These are phyloP conservation scores for Phodopus roborovskii DNA, from an alignment of 2,113 vertebrate genomes.

Conservation along the genomic window DNA sequence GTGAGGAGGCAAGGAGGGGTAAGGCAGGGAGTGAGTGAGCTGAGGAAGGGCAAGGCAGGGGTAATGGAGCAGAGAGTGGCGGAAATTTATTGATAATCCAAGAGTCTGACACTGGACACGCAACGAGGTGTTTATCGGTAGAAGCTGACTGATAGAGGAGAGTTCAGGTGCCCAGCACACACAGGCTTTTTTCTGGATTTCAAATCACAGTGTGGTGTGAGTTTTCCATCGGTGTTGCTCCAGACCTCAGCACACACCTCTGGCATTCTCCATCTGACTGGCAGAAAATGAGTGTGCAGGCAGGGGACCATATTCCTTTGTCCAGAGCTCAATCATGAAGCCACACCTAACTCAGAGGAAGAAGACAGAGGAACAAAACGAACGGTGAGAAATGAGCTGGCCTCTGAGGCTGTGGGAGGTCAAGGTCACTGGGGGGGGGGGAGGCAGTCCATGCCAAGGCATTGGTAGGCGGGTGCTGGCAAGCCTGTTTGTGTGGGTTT, in stretches of 20 bases:
- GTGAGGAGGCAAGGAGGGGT: neutral
- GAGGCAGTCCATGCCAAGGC: neutral
- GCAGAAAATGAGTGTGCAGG: neutral
- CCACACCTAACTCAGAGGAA: neutral
- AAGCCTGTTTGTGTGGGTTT: neutral
- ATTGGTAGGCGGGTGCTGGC: neutral
- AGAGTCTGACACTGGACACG: fast-evolving
- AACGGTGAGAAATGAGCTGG: neutral
- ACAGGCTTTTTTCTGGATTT: neutral
- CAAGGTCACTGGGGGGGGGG: neutral
- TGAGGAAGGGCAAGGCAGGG: neutral
- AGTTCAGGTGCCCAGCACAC: neutral
- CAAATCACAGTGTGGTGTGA: too few species aligned
- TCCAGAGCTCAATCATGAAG: neutral
- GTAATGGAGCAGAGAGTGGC: neutral
- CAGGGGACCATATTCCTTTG: neutral
- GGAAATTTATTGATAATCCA: neutral
- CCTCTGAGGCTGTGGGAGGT: conserved; percentile 17
- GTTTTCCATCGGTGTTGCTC: neutral
- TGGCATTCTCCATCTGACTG: neutral
- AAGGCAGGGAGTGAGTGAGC: neutral
- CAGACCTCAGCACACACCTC: neutral
- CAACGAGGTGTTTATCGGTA: neutral
- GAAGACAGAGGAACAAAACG: neutral
- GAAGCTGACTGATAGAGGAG: neutral